These are phyloP conservation scores for Phrynosoma blainvillii DNA, from an alignment of 2,113 vertebrate species.

Conservation along the genomic window DNA sequence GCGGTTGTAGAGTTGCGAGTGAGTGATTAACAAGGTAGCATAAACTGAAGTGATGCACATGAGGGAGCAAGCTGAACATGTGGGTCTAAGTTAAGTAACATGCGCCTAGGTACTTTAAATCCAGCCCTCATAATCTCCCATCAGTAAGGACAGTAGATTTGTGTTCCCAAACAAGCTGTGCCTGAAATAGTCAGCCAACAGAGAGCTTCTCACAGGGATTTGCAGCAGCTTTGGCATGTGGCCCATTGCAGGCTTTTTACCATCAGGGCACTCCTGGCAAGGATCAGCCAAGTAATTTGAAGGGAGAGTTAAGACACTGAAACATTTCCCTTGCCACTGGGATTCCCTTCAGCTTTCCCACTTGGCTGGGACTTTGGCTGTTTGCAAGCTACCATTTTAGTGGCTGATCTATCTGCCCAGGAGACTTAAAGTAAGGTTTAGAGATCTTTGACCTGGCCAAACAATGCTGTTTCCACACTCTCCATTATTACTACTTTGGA, in stretches of 20 bases:
- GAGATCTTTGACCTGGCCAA: background rate
- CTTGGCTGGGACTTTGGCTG: slow-evolving; percentile 20
- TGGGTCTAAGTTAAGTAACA: slow-evolving; percentile 61
- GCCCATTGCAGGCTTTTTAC: slow-evolving; percentile 65
- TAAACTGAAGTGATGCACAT: slow-evolving; percentile 34
- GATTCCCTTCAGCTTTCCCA: background rate
- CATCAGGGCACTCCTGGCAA: slow-evolving; percentile 62
- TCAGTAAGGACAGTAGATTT: slow-evolving; percentile 71
- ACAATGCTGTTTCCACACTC: background rate
- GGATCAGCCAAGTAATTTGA: slow-evolving; percentile 46
- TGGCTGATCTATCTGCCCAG: slow-evolving; percentile 13
- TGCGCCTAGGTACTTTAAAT: slow-evolving; percentile 68
- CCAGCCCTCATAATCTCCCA: slow-evolving; percentile 59
- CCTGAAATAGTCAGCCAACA: slow-evolving; percentile 67
- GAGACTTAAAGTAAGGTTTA: background rate
- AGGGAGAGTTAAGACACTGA: slow-evolving; percentile 62
- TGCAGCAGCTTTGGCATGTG: slow-evolving; percentile 69
- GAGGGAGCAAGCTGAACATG: slow-evolving; percentile 57
- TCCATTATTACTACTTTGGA: background rate
- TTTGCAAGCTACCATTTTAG: rapidly evolving
- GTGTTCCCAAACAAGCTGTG: slow-evolving; percentile 62
- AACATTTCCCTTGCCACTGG: slow-evolving; percentile 30
- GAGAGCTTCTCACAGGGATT: slow-evolving; percentile 63
- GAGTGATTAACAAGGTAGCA: background rate
- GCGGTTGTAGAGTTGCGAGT: background rate